These are phyloP conservation scores for Pycnonotus jocosus DNA, from an alignment of 2,113 vertebrate species.

Conservation along the genomic window DNA sequence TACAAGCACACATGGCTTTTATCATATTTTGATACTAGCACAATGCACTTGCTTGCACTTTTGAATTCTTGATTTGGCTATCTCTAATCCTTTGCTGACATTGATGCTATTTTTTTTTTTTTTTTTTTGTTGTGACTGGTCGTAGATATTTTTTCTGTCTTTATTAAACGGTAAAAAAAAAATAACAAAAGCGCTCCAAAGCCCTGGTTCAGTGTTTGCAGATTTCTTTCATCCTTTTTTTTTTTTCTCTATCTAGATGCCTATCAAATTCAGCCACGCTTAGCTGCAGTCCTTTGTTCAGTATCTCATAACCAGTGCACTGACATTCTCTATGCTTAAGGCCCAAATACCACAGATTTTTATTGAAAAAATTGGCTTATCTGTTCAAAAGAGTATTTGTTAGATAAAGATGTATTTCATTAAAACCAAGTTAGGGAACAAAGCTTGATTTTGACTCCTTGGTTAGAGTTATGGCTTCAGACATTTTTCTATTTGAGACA, in stretches of 20 bases:
- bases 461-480: neutral
- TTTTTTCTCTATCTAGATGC: neutral
- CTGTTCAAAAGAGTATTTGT: neutral
- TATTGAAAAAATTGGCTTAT: neutral
- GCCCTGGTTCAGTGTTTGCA: conserved; percentile 13
- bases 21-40: neutral
- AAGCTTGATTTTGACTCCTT: neutral
- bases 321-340: neutral
- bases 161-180: neutral
- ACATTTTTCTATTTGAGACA: neutral
- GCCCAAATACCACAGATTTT: neutral
- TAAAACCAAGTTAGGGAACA: neutral
- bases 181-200: conserved; percentile 24
- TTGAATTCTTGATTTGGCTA: neutral
- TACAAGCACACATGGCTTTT: neutral
- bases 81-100: conserved; percentile 25
- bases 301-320: neutral
- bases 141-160: neutral
- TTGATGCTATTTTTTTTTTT: neutral
- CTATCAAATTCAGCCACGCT: conserved; percentile 26
- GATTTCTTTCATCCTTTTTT: conserved; percentile 30
- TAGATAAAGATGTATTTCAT: neutral
- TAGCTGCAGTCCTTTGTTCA: conserved; percentile 55
- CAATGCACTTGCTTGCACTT: neutral
- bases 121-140: conserved; percentile 21